Evolutionary conservation across 2,113 vertebrate genomes (phyloP), one percentile per base, ranked within the genome.

Genomic region (Leucosticte australis): DNA sequence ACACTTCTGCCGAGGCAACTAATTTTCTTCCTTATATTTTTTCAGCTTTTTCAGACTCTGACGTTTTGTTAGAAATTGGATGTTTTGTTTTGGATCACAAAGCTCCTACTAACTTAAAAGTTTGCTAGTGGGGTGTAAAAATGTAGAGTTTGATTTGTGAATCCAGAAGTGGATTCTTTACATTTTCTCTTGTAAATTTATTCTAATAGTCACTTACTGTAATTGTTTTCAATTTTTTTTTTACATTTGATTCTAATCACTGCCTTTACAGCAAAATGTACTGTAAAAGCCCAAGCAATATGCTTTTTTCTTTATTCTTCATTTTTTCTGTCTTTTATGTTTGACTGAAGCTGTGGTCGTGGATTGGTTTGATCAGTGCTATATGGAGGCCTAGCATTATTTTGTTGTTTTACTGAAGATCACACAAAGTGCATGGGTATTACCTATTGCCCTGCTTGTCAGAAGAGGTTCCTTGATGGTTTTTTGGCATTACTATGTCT

Each of bases 281-380:
- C 52, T 75, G 8, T 50, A 64, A 57, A 59, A 77, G 37, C 28
- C 15, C 15, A 18, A 75, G 28, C 13, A 56, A 11, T 27, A n/a
- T 3, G 1, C 2, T 11, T 84, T 89, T 77, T 68, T 55, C 24
- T 60, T 0, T 52, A 3, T 11, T 68, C 2, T 17, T 24, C 5
- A 21, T 0, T n/a, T 75, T 65, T 74, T 64, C 14, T 15, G 21
- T 2, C 41, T 57, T 64, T 21, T 13, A 5, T 53, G 11, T 57
- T 77, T 81, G 26, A 22, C 10, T 77, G 30, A 46, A 64, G 11
- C 35, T 55, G 12, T 70, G 28, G 4, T 15, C 0, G 0, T 30
- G 24, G 33, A 12, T 39, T 44, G 21, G 6, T 80, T 90, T 65
- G n/a, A 19, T 83, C 27, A 33, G 22, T 41, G 28, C 30, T 60